A percentile compares a stretch with the other conserved stretches of the same genome.
Evolutionary conservation across 2,888 invertebrate species (phyloP).

Genomic region (Rhaphigaster nebulosa): DNA sequence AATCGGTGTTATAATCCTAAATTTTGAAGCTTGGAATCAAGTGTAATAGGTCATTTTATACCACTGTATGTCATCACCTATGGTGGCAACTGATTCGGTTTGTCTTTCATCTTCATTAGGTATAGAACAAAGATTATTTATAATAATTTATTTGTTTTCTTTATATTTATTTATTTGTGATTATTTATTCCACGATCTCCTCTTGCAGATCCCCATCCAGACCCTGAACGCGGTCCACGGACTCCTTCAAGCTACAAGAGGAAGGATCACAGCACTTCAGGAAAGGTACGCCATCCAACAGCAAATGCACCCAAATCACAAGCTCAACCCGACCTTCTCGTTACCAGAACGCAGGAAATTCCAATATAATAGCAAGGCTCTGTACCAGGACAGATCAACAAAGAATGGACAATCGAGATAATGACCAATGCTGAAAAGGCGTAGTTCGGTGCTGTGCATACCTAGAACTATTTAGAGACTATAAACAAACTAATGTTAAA

Average conservation of each 20-base stretch:
- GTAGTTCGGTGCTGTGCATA: not conserved
- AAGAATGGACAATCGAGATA: not conserved
- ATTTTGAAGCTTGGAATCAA: no score
- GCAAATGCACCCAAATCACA: constrained; percentile 61
- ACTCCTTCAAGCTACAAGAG: constrained; percentile 61
- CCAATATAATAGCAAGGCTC: constrained; percentile 61
- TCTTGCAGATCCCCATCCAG: constrained; percentile 62
- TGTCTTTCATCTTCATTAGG: no score
- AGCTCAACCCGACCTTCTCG: constrained; percentile 61
- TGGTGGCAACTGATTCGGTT: no score
- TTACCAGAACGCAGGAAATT: constrained; percentile 24
- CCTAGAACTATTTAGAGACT: not conserved
- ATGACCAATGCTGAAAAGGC: not conserved
- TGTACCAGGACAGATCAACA: not conserved
- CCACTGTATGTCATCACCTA: no score
- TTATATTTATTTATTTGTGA: no score
- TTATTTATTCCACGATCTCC: no score
- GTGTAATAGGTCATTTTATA: no score
- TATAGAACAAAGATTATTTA: no score
- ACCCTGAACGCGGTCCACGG: constrained; percentile 62
- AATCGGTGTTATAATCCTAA: no score
- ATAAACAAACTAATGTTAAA: not conserved
- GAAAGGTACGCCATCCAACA: constrained; percentile 56
- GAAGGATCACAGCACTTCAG: constrained; percentile 59
- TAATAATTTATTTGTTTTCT: no score